phyloP scores from a whole-genome alignment of 2,888 invertebrate species.

The Ferrisia virgata region DNA sequence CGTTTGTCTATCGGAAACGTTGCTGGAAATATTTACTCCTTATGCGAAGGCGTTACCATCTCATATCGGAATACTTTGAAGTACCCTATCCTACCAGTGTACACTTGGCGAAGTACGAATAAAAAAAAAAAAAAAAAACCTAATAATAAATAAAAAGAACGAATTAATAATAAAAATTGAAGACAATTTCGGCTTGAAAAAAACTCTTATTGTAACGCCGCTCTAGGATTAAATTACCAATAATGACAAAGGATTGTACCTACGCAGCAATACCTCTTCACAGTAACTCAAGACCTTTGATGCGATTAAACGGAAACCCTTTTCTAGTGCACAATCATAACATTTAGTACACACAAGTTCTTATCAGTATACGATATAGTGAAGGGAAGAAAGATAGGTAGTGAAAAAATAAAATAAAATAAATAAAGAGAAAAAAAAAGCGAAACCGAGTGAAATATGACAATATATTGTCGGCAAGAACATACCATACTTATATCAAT shows the following conservation, averaged over 20 bases:
- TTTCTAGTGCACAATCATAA: neutral
- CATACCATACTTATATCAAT: too few relatives aligned
- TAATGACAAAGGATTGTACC: slow-evolving; percentile 29
- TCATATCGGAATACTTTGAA: slow-evolving; percentile 37
- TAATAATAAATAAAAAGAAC: slow-evolving; percentile 5
- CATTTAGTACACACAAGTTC: neutral
- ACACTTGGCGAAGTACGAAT: too few relatives aligned
- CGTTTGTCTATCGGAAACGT: slow-evolving; percentile 40
- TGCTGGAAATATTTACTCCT: neutral
- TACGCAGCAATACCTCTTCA: slow-evolving; percentile 28
- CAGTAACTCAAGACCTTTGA: slow-evolving; percentile 13
- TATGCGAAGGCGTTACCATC: slow-evolving; percentile 35
- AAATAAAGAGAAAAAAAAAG: neutral
- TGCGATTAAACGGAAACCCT: slow-evolving; percentile 18
- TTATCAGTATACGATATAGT: neutral
- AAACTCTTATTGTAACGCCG: neutral
- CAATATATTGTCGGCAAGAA: neutral
- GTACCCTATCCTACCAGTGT: too few relatives aligned
- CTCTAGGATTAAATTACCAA: slow-evolving; percentile 37
- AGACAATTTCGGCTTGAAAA: slow-evolving; percentile 38
- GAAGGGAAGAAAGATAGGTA: neutral
- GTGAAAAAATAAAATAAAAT: neutral
- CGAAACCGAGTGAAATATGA: neutral
- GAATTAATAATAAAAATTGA: slow-evolving; percentile 26
- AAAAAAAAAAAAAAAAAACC: too few relatives aligned